A percentile compares a stretch with the other conserved stretches of the same genome.
These are phyloP conservation scores for Andricus curvator DNA, from an alignment of 2,888 invertebrate species.

Conservation along the genomic window DNA sequence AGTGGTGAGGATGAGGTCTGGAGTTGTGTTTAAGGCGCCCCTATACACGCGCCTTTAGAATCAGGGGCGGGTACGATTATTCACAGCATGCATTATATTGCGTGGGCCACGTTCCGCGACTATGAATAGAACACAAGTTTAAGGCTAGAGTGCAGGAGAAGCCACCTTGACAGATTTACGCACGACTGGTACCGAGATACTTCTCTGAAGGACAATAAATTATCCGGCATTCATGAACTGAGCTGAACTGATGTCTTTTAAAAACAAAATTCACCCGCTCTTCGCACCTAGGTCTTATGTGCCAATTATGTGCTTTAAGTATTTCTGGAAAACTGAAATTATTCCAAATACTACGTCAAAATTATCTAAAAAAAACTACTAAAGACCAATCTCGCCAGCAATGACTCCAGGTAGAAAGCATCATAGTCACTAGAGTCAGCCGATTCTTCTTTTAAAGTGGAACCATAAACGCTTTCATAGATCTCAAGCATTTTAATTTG, in stretches of 20 bases:
- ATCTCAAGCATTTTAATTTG: too few species aligned
- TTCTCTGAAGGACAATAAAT: conserved; percentile 29
- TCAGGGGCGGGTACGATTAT: conserved; percentile 58
- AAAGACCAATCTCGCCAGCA: too few species aligned
- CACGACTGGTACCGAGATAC: conserved; percentile 37
- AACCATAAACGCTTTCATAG: too few species aligned
- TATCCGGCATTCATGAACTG: neutral
- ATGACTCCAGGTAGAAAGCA: too few species aligned
- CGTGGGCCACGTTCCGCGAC: conserved; percentile 55
- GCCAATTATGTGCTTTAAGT: too few species aligned
- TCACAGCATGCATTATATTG: conserved; percentile 62
- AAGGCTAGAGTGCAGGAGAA: conserved; percentile 59
- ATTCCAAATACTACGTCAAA: neutral
- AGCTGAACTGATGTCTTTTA: neutral
- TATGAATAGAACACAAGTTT: conserved; percentile 71
- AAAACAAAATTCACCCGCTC: neutral
- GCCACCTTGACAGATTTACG: conserved; percentile 45
- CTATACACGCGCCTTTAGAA: conserved; percentile 28
- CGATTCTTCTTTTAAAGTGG: too few species aligned
- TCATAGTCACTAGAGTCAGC: too few species aligned
- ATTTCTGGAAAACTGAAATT: neutral
- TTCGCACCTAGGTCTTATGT: neutral
- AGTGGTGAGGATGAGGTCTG: conserved; percentile 22
- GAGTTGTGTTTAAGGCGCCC: conserved; percentile 35
- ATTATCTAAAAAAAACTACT: neutral